These are phyloP conservation scores for Leptothorax acervorum DNA, from an alignment of 2,888 invertebrate genomes.

Conservation along the genomic window DNA sequence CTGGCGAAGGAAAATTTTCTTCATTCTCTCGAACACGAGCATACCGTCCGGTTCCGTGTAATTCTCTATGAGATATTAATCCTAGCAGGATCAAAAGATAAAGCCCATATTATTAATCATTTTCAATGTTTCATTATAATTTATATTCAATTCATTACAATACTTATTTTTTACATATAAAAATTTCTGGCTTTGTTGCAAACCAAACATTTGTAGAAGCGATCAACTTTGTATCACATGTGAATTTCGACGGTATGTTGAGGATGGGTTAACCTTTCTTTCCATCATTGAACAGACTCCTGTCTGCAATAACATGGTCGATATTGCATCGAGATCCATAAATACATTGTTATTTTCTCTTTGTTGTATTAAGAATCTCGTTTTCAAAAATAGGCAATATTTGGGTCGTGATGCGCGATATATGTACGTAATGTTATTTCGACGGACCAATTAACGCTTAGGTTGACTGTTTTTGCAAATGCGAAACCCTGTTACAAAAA, in stretches of 20 bases:
- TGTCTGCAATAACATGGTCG: no score
- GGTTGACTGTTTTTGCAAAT: constrained; percentile 34
- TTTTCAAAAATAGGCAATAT: constrained; percentile 19
- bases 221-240: no score
- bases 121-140: constrained; percentile 5
- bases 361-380: neutral
- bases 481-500: constrained; percentile 11
- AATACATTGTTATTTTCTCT: neutral
- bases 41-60: neutral
- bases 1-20: neutral
- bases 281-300: no score
- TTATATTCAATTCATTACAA: constrained; percentile 18
- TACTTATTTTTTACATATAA: neutral
- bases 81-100: neutral
- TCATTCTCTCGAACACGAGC: neutral
- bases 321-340: neutral
- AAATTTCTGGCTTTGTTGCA: no score
- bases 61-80: neutral
- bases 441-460: constrained; percentile 29
- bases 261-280: no score
- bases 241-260: no score
- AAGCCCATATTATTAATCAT: neutral
- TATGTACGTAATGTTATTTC: constrained; percentile 12
- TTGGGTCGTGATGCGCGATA: constrained; percentile 30
- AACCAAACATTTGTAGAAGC: no score